Evolutionary conservation across 2,797 vertebrate species (phyloP).

Genomic region (Hylomyscus alleni): DNA sequence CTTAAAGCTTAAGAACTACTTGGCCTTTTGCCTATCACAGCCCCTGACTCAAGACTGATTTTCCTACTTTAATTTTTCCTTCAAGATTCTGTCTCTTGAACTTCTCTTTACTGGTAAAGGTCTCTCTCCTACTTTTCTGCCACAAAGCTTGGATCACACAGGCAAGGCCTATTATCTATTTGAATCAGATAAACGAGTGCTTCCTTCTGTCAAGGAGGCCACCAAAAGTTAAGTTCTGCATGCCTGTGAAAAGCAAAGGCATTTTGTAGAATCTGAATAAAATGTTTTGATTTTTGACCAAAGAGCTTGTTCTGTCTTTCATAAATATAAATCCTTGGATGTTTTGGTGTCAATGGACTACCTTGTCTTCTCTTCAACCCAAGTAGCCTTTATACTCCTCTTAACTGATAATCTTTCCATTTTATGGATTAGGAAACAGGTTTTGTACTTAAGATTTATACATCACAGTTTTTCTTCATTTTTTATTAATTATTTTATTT

Average conservation of each 20-base stretch:
- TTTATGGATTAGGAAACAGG: not conserved
- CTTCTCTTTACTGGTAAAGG: slow-evolving; percentile 12
- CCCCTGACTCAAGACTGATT: not conserved
- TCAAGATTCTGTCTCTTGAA: slow-evolving; percentile 11
- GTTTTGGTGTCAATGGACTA: not conserved
- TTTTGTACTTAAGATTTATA: not conserved
- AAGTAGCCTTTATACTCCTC: not conserved
- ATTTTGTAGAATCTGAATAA: slow-evolving; percentile 24
- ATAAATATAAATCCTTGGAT: slow-evolving; percentile 7
- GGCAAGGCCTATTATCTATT: not conserved
- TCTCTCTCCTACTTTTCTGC: not conserved
- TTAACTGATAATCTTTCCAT: slow-evolving; percentile 37
- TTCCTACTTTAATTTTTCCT: slow-evolving; percentile 16
- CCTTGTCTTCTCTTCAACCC: not conserved
- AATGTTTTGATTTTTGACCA: slow-evolving; percentile 16
- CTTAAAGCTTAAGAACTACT: not conserved
- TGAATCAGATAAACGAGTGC: not conserved
- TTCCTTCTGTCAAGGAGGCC: not conserved
- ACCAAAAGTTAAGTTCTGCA: not conserved
- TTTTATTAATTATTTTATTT: too few species aligned
- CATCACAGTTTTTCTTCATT: too few species aligned
- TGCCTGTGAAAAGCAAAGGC: not conserved
- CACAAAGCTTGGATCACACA: not conserved
- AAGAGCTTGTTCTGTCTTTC: not conserved
- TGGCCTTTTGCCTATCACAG: not conserved